These are phyloP conservation scores for Coracopsis vasa DNA, from an alignment of 2,113 vertebrate genomes.

Conservation along the genomic window DNA sequence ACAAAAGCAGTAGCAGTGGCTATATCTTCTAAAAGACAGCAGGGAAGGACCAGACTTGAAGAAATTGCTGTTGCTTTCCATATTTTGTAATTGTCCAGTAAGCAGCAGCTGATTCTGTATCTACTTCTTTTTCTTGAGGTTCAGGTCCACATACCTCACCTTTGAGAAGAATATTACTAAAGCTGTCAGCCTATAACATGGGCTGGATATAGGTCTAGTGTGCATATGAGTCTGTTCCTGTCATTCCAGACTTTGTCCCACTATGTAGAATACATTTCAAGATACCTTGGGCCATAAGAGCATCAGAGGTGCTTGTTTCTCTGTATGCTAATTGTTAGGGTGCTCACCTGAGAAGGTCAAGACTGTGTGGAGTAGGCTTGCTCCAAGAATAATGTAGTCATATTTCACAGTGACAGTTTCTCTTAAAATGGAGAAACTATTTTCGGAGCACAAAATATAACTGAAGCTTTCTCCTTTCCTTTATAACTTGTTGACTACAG, in stretches of 20 bases:
- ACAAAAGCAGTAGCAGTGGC: not conserved
- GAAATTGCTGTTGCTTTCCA: not conserved
- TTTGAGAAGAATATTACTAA: not conserved
- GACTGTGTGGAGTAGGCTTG: not conserved
- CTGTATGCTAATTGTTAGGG: not conserved
- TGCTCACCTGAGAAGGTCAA: not conserved
- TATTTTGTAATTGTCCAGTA: not conserved
- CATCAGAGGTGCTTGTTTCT: not conserved
- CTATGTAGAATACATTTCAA: not conserved
- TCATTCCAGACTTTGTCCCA: not conserved
- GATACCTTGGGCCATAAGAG: not conserved
- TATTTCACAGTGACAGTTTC: not conserved
- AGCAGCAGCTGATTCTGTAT: not conserved
- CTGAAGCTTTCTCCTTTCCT: not conserved
- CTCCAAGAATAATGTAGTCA: not conserved
- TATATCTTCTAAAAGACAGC: not conserved
- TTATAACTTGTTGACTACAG: not conserved
- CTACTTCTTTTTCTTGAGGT: not conserved
- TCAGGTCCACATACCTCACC: not conserved
- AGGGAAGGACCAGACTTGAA: not conserved
- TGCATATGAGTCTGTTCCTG: not conserved
- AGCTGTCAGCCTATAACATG: not conserved
- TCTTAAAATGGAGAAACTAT: not conserved
- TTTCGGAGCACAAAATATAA: not conserved
- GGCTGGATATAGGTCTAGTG: not conserved